phyloP scores from a whole-genome alignment of 2,888 invertebrate genomes.

The Chelonus formosanus region DNA sequence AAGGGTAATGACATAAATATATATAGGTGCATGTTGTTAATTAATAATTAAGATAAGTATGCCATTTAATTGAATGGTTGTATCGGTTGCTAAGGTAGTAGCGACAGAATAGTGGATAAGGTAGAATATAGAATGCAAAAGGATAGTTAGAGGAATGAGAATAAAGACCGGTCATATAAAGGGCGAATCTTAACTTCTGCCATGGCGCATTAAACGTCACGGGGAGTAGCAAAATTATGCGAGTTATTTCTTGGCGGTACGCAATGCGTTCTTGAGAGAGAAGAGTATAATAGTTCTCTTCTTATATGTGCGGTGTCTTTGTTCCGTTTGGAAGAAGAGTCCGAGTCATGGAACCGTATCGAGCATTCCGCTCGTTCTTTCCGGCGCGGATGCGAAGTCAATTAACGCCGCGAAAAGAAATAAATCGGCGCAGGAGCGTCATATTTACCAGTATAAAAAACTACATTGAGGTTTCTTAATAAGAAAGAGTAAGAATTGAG shows the following conservation, averaged over 20 bases:
- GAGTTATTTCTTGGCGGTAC: slow-evolving; percentile 39
- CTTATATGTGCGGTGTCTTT: slow-evolving; percentile 29
- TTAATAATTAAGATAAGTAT: slow-evolving; percentile 60
- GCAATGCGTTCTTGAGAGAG: slow-evolving; percentile 25
- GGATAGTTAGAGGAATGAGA: slow-evolving; percentile 16
- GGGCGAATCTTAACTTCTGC: slow-evolving; percentile 20
- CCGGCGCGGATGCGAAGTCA: slow-evolving; percentile 36
- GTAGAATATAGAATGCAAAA: slow-evolving; percentile 11
- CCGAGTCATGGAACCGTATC: slow-evolving; percentile 36
- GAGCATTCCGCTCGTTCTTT: slow-evolving; percentile 35
- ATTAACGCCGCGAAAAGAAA: slow-evolving; percentile 37
- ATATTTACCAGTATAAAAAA: slow-evolving; percentile 18
- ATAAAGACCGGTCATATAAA: slow-evolving; percentile 11
- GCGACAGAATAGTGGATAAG: too few species aligned
- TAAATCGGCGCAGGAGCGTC: slow-evolving; percentile 34
- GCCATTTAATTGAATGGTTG: slow-evolving; percentile 60
- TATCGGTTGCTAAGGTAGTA: slow-evolving; percentile 34
- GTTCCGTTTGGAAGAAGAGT: slow-evolving; percentile 33
- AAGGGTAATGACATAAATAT: slow-evolving; percentile 54
- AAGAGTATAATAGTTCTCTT: neutral
- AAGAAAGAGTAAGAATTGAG: slow-evolving; percentile 8
- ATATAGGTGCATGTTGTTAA: slow-evolving; percentile 63
- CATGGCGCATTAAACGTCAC: slow-evolving; percentile 47
- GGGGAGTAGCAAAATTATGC: slow-evolving; percentile 58
- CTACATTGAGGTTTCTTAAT: neutral